These are phyloP conservation scores for Speoplatyrhinus poulsoni DNA, from an alignment of 2,113 vertebrate genomes.

Conservation along the genomic window DNA sequence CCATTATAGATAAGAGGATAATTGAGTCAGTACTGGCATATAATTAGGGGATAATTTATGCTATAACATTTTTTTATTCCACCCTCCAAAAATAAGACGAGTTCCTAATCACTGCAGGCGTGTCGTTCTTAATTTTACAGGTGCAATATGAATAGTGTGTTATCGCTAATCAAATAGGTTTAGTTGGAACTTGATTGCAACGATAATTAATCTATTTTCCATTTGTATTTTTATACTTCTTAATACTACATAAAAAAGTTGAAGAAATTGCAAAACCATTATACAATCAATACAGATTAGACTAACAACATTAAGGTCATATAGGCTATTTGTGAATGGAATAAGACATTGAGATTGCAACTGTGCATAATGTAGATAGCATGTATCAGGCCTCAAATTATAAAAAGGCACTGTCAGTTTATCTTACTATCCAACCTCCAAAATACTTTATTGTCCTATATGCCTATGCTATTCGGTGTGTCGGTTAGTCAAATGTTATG, in stretches of 20 bases:
- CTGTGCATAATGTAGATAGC: slow-evolving; percentile 91
- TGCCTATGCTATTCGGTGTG: slow-evolving; percentile 70
- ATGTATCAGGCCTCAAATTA: slow-evolving; percentile 83
- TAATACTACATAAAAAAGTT: slow-evolving; percentile 85
- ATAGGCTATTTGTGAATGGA: slow-evolving; percentile 78
- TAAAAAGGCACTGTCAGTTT: slow-evolving; percentile 82
- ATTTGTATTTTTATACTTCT: slow-evolving; percentile 87
- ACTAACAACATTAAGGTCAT: slow-evolving; percentile 59
- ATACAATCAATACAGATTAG: slow-evolving; percentile 84
- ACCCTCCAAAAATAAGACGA: slow-evolving; percentile 99
- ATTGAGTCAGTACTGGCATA: slow-evolving; percentile 99
- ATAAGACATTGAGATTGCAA: slow-evolving; percentile 90
- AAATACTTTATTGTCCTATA: slow-evolving; percentile 72
- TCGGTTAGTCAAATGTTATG: slow-evolving; percentile 49
- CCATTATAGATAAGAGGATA: slow-evolving; percentile 99
- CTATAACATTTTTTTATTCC: slow-evolving; percentile 99
- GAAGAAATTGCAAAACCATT: slow-evolving; percentile 88
- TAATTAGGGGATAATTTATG: slow-evolving; percentile 99
- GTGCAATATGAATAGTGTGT: slow-evolving; percentile 98
- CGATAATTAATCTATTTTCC: slow-evolving; percentile 91
- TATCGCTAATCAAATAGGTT: slow-evolving; percentile 97
- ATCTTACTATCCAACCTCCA: slow-evolving; percentile 72
- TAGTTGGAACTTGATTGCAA: slow-evolving; percentile 76
- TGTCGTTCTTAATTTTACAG: slow-evolving; percentile 99
- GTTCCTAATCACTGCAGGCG: slow-evolving; percentile 99